Base-by-base conservation (phyloP, 1,140 invertebrate species). In the Gryon sp. region DNA sequence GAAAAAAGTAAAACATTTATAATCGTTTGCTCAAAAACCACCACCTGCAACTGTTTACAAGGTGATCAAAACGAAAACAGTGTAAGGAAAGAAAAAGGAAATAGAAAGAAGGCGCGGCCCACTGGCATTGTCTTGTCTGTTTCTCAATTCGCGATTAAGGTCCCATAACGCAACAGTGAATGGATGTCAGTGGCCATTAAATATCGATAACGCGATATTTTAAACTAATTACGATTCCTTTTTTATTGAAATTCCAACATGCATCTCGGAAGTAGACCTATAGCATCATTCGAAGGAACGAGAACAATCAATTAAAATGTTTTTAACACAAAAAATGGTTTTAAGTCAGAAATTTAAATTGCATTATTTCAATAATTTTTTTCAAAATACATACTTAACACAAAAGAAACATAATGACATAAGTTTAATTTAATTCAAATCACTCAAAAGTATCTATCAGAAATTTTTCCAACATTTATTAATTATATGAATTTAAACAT, bases 101-200 rank as follows among this genome's bases (percentile, higher is more conserved):
- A 69, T 50, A 52, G 53, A 62, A 63, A 70, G 40, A 66, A 68
- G 76, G 73, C 62, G 70, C 72, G 65, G n/a, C 72, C 76, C 80
- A 79, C 50, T 34, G 43, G 50, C 68, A 82, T 80, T 80, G 79
- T 80, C 70, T 68, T 76, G 76, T 50, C 50, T 32, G 22, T 80
- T 82, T 78, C 72, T 78, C 76, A 76, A 78, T 72, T 81, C 62
- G 22, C 50, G 46, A 48, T 46, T 52, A 55, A 69, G 60, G 41
- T 30, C 55, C 48, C 53, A 46, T 62, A 75, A 68, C 48, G 24
- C 59, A 59, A 65, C 28, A 30, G 46, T 60, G 50, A 72, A 55
- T 38, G 60, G 18, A 41, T 34, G 12, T 38, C 5, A 6, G 26
- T 57, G 60, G 28, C 38, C 40, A 46, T 68, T 62, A 52, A 65